phyloP scores from a whole-genome alignment of 2,888 invertebrate species.

The Parochlus steinenii region DNA sequence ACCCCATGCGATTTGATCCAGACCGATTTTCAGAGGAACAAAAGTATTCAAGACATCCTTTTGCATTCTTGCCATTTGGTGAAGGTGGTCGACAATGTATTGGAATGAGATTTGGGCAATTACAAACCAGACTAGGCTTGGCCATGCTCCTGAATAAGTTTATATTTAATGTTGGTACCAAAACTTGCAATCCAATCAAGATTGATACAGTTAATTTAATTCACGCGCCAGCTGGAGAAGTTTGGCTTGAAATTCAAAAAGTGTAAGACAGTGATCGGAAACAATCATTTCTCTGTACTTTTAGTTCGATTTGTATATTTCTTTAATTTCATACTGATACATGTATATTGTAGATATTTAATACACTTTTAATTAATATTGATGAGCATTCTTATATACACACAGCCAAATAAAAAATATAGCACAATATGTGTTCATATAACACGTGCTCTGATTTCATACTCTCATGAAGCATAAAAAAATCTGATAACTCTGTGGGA shows the following conservation, averaged over 20 bases:
- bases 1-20: constrained; percentile 38
- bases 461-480: no score
- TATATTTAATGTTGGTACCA: constrained; percentile 10
- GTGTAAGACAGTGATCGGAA: no score
- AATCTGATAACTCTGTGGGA: no score
- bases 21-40: constrained; percentile 37
- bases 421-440: no score
- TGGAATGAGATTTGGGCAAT: constrained; percentile 13
- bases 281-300: no score
- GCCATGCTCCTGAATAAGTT: constrained; percentile 12
- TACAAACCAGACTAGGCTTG: constrained; percentile 13
- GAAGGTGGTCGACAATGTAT: constrained; percentile 13
- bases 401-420: no score
- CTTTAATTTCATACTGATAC: no score
- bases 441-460: no score
- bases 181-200: constrained; percentile 9
- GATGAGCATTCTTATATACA: no score
- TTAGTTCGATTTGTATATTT: no score
- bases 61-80: constrained; percentile 12
- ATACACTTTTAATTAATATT: no score
- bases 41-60: constrained; percentile 21
- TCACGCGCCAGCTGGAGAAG: constrained; percentile 6
- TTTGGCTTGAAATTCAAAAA: constrained; percentile 13
- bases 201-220: constrained; percentile 6
- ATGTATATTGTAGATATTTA: no score